phyloP scores from a whole-genome alignment of 2,888 invertebrate species.

The Drosophila longiperda region DNA sequence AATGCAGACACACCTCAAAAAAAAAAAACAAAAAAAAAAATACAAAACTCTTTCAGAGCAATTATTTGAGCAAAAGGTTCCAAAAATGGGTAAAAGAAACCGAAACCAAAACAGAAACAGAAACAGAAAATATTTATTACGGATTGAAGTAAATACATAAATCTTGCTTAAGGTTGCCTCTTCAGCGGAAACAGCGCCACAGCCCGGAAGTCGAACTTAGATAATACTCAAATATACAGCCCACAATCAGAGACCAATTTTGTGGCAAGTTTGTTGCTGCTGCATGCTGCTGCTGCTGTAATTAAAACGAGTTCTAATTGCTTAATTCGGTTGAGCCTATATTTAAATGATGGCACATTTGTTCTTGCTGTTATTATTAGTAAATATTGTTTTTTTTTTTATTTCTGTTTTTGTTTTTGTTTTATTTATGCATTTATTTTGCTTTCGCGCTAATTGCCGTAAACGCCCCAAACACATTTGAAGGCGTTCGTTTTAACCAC shows the following conservation, averaged over 20 bases:
- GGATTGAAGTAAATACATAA: conserved; percentile 75
- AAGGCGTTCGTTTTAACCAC: conserved; percentile 34
- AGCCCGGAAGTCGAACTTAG: conserved; percentile 66
- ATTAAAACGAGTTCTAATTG: conserved; percentile 71
- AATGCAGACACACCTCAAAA: conserved; percentile 74
- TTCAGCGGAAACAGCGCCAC: conserved; percentile 37
- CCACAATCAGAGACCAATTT: not conserved
- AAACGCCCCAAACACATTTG: conserved; percentile 48
- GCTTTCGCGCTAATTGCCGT: conserved; percentile 55
- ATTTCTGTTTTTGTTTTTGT: conserved; percentile 1
- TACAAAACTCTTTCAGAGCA: conserved; percentile 58
- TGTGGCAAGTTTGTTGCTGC: not conserved
- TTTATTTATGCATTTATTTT: conserved; percentile 26
- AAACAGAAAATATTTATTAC: conserved; percentile 56
- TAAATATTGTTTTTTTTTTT: conserved; percentile 7
- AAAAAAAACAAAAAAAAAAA: not conserved
- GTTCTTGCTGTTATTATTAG: conserved; percentile 23
- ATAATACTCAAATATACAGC: conserved; percentile 27
- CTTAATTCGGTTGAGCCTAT: conserved; percentile 54
- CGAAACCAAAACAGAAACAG: conserved; percentile 12
- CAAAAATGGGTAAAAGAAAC: conserved; percentile 17
- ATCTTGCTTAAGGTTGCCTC: conserved; percentile 60
- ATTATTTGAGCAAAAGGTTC: conserved; percentile 64
- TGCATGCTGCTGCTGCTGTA: conserved; percentile 2
- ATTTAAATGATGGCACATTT: conserved; percentile 52